Evolutionary conservation across 2,888 invertebrate genomes (phyloP), one percentile per base, ranked within the genome.

Genomic region (Lasioglossum zephyrum): DNA sequence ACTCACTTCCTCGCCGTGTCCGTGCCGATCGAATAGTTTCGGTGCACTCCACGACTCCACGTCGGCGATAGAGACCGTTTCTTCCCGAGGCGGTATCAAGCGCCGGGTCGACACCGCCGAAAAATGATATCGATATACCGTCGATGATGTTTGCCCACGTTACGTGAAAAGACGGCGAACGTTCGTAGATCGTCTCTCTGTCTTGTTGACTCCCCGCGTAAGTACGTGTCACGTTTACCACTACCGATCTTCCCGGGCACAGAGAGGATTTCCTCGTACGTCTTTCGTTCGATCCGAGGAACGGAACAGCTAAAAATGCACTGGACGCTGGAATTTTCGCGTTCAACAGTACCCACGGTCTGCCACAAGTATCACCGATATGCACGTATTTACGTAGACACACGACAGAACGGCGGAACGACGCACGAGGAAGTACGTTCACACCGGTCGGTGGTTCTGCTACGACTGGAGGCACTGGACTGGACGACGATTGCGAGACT

Each of bases 1-100:
- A 91, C 92, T 92, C 91, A 91, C 91, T 89, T 89, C 88, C 87
- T 90, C 85, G 88, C 82, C 89, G 53, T 53, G 80, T 73, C 81
- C 63, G 77, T 78, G 63, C 70, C 36, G 85, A 73, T 79, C 78
- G 73, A 44, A 85, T 83, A 78, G 76, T 87, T 85, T 79, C 84
- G 44, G 87, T 80, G 86, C 83, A 84, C 89, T 89, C 79, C 60
- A 5, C 60, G 60, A 82, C 89, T 89, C 79, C 60, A 16, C 60
- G 60, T 63, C 60, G 60, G 26, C 60, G 60, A 31, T 31, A 53
- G 53, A 9, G 22, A 53, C 53, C 9, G 53, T 53, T 44, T 18
- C 53, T 22, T 76, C 39, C 80, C 81, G 80, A 70, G 73, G 89
- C 87, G 77, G 77, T 74, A 73, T 70, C 85, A 26, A 16, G 81